phyloP scores from a whole-genome alignment of 2,888 invertebrate genomes.

The Sinentomon sp. region DNA sequence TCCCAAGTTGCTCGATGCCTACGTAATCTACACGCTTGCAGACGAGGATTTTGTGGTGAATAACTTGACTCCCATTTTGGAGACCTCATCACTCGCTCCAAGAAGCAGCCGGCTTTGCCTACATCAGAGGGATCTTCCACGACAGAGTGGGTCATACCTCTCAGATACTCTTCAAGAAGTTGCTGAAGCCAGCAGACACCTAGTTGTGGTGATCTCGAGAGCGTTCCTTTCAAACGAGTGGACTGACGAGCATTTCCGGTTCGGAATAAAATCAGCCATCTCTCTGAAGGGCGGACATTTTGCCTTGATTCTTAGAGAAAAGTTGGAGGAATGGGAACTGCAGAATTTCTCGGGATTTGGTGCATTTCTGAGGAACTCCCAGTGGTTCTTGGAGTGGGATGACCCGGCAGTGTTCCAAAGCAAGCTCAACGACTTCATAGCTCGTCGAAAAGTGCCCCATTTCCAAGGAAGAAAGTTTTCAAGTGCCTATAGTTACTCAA shows the following conservation, averaged over 20 bases:
- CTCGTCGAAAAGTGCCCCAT: no score
- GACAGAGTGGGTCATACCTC: conserved; percentile 18
- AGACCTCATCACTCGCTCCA: conserved; percentile 19
- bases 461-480: no score
- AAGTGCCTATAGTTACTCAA: no score
- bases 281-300: no score
- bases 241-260: conserved; percentile 29
- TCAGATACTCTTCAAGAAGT: conserved; percentile 24
- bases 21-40: conserved; percentile 24
- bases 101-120: conserved; percentile 23
- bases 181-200: conserved; percentile 23
- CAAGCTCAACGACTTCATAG: no score
- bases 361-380: no score
- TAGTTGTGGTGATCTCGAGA: conserved; percentile 24
- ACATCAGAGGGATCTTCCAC: conserved; percentile 22
- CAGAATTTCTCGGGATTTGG: no score
- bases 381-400: no score
- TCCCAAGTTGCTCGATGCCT: conserved; percentile 24
- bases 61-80: conserved; percentile 22
- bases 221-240: conserved; percentile 26
- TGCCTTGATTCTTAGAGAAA: no score
- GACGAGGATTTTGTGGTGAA: conserved; percentile 23
- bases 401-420: no score
- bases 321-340: no score
- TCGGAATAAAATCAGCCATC: no score